Evolutionary conservation across 2,797 vertebrate species (phyloP).

Genomic region (Urosaurus nigricauda): DNA sequence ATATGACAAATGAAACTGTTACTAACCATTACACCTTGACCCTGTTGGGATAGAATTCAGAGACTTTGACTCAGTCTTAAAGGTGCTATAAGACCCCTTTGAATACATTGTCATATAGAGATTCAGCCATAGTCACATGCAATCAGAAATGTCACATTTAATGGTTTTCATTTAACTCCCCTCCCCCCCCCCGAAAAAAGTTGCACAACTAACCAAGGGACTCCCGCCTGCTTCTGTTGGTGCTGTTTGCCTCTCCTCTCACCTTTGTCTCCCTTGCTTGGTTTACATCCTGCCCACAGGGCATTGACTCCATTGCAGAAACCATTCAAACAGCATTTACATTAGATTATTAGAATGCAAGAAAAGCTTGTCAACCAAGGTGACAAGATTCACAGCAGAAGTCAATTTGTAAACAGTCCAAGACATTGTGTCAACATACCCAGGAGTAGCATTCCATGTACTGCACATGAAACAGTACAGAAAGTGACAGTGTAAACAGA

Average conservation of each 20-base stretch:
- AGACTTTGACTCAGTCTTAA: too few relatives aligned
- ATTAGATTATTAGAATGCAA: constrained; percentile 59
- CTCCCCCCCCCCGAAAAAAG: constrained; percentile 21
- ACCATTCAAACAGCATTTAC: constrained; percentile 63
- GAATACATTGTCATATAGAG: not conserved
- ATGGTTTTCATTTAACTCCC: constrained; percentile 4
- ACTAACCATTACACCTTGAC: not conserved
- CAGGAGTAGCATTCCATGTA: constrained; percentile 65
- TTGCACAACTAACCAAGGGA: not conserved
- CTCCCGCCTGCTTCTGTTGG: not conserved
- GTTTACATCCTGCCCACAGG: constrained; percentile 60
- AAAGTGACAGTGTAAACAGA: constrained; percentile 44
- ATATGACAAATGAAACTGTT: not conserved
- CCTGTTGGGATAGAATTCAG: not conserved
- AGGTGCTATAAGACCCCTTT: too few relatives aligned
- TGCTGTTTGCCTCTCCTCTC: not conserved
- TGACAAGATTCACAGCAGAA: constrained; percentile 71
- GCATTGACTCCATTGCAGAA: constrained; percentile 57
- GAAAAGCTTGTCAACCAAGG: constrained; percentile 66
- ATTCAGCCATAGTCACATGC: not conserved
- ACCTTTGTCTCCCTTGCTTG: constrained; percentile 1
- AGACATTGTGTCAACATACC: constrained; percentile 70
- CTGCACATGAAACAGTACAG: constrained; percentile 36
- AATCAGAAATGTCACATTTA: constrained; percentile 20
- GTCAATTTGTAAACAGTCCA: constrained; percentile 60